Evolutionary conservation across 1,140 invertebrate genomes (phyloP), one percentile per base, ranked within the genome.

Genomic region (Zeugodacus cucurbitae): DNA sequence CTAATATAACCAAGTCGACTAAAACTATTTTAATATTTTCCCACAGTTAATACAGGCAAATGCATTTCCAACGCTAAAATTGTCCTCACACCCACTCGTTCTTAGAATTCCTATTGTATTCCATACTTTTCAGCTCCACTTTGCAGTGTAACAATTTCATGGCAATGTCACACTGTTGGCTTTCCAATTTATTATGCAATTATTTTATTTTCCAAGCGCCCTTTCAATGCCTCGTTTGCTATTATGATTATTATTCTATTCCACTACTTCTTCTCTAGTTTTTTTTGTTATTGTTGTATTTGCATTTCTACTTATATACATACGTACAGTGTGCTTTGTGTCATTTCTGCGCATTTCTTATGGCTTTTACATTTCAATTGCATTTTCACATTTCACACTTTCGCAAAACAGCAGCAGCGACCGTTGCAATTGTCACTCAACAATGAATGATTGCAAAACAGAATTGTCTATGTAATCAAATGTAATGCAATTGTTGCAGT

Each of bases 381-480:
- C 29, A 34, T 67, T 67, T 67, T 67, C 62, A 67, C 62, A 67
- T 67, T 67, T 67, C 62, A 67, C 62, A 67, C 62, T 67, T 67
- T 67, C 62, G 10, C 62, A 67, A 32, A n/a, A 14, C 29, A 67
- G 11, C 29, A 67, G 11, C 62, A 32, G 62, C 29, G 62, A 32
- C 26, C 62, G 29, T 29, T 8, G 14, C 59, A 62, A 62, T 62
- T 62, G 59, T 26, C 59, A 29, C 62, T 67, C 26, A 67, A 67
- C n/a, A 34, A 67, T 67, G 29, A 67, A 67, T 34, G n/a, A 67
- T 67, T 67, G 29, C 29, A 67, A 67, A 67, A 67, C 29, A 34
- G 32, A 32, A 32, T 17, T 67, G 26, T 62, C 59, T 32, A 34
- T 67, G 62, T 67, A 29, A 32, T 29, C 62, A 67, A 67, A 67